Evolutionary conservation across 2,888 invertebrate genomes (phyloP), one percentile per base, ranked within the genome.

Genomic region (Ecliptopera silaceata): DNA sequence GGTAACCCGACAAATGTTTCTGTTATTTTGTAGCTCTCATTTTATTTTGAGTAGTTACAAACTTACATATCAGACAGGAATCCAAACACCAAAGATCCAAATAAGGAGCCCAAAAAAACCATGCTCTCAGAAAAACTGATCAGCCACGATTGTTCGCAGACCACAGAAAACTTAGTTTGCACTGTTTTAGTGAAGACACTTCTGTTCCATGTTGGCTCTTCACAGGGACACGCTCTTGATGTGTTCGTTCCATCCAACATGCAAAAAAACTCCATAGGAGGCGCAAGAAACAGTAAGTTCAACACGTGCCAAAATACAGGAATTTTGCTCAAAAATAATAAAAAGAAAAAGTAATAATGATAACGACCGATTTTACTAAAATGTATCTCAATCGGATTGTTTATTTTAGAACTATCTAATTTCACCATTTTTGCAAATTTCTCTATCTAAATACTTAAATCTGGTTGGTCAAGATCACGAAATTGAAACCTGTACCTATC

Each of bases 261-360:
- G 52, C 88, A 88, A 13, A 61, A 61, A 36, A 68, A 87, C 3
- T 75, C 66, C 71, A 86, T 80, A 0, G 84, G 84, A 4, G 87
- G 88, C 0, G 84, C 74, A 0, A 87, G 53, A 31, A 88, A 86
- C 56, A 88, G 70, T 4, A 87, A 48, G 57, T 75, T 84, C 0
- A 88, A 57, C 0, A 86, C 65, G 53, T 88, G 88, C 88, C 87
- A 88, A 26, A 80, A 80, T 22, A 80, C 45, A 1, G 84, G 83
- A 11, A 80, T 41, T 56, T 86, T 83, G 22, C 78, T 72, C 0
- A 73, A 2, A 51, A 86, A 86, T 11, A 86, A 38, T 1, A 84
- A 17, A 5, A 60, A 59, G 56, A 83, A 86, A 5, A 82, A 64
- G 41, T 72, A 87, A 6, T 70, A 78, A 41, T 88, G 88, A 39